Base-by-base conservation (phyloP, 2,888 invertebrate genomes). In the Meloe dianella region DNA sequence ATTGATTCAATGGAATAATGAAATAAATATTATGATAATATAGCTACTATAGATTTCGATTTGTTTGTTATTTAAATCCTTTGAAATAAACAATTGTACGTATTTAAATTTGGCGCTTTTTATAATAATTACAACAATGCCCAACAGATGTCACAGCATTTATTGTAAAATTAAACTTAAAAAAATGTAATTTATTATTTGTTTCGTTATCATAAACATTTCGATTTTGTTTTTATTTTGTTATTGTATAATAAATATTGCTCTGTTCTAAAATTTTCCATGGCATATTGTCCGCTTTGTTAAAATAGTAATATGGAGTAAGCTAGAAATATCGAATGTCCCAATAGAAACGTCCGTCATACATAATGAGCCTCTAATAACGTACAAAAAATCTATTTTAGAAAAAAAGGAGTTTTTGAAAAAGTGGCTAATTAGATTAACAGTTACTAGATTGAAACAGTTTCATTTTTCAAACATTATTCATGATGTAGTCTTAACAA, bases 81-180 rank as follows among this genome's bases (percentile, higher is more conserved):
- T 4, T 27, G 4, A 2, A 27, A 27, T 27, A 27, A 27, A 27
- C 27, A 2, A 14, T 35, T 60, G 12, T 35, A 30, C 41, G 8
- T 3, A 41, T 41, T 41, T 17, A 12, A 57, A 57, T 57, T 57
- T 57, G 29, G 57, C 29, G 17, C 10, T 14, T 57, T 17, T 56
- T 27, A 7, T 27, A 4, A n/a, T 17, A 9, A 24, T 27, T 57
- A 12, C 57, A 2, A 17, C 14, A 29, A 4, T 30, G 10, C n/a
- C 24, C 22, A 57, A 29, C 14, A 41, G 41, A 41, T 41, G 17
- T n/a, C 41, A 7, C 41, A 6, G 14, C 12, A 12, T 12, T 10
- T 2, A 1, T 35, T 9, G 7, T 35, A 14, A 35, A 35, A 35
- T 35, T 14, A 35, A 35, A 35, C 12, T 12, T 2, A 14, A 14